Percentiles rank a stretch among this genome's conserved stretches.
Evolutionary conservation across 2,888 invertebrate species (phyloP).

Genomic region (Orthosia gothica): DNA sequence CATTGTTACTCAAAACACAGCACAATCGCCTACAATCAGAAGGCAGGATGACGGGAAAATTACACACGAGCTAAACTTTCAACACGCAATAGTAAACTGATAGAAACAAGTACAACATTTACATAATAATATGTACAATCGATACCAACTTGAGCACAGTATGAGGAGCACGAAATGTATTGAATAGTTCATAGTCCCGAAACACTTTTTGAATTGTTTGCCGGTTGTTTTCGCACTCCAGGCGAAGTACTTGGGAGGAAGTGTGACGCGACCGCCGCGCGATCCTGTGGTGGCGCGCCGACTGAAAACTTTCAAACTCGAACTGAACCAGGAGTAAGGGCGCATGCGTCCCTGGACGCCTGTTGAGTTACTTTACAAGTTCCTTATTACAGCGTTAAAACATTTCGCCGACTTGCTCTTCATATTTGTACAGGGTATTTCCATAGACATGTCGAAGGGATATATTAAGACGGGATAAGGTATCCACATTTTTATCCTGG

Average conservation of each 20-base stretch:
- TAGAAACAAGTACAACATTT: conserved; percentile 66
- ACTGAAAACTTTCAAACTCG: conserved; percentile 76
- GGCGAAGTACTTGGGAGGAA: conserved; percentile 27
- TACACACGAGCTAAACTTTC: conserved; percentile 77
- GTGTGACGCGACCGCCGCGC: conserved; percentile 64
- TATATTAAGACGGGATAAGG: conserved; percentile 1
- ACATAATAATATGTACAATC: conserved; percentile 63
- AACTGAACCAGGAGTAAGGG: conserved; percentile 59
- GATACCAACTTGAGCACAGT: conserved; percentile 85
- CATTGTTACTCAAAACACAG: conserved; percentile 66
- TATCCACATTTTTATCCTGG: not conserved
- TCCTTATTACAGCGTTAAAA: conserved; percentile 61
- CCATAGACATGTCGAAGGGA: conserved; percentile 14
- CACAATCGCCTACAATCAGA: conserved; percentile 72
- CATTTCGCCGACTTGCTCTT: conserved; percentile 47
- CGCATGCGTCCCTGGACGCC: conserved; percentile 78
- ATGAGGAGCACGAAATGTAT: conserved; percentile 82
- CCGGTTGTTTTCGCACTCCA: conserved; percentile 53
- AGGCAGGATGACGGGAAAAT: conserved; percentile 79
- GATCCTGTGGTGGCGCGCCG: conserved; percentile 61
- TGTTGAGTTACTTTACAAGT: conserved; percentile 75
- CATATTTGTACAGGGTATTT: conserved; percentile 40
- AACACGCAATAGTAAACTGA: conserved; percentile 77
- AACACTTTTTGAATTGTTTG: conserved; percentile 63
- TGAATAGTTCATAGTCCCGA: conserved; percentile 81